These are phyloP conservation scores for Lophius americanus DNA, from an alignment of 2,797 vertebrate species.

Conservation along the genomic window DNA sequence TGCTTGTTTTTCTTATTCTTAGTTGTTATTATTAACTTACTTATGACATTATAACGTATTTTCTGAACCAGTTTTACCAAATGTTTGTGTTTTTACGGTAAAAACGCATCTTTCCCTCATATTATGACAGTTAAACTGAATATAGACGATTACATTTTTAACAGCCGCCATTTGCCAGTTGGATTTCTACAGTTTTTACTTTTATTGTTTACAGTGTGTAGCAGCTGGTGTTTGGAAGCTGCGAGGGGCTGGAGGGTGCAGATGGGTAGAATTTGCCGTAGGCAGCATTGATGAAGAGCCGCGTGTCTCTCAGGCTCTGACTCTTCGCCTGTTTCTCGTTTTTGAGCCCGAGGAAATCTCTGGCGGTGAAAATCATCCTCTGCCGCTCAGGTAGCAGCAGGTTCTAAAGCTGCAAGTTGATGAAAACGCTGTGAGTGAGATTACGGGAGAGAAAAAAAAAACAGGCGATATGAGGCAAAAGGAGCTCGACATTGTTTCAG, in stretches of 20 bases:
- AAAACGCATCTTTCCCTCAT: too few relatives aligned
- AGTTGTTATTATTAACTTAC: too few relatives aligned
- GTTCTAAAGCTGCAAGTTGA: not conserved
- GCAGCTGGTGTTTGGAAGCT: constrained; percentile 56
- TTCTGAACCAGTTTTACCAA: too few relatives aligned
- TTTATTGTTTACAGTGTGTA: too few relatives aligned
- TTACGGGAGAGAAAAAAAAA: not conserved
- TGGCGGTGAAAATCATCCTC: not conserved
- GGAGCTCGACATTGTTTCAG: not conserved
- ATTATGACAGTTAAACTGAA: too few relatives aligned
- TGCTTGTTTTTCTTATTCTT: too few relatives aligned
- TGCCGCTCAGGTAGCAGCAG: not conserved
- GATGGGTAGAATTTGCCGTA: constrained; percentile 55
- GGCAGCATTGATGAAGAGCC: constrained; percentile 30
- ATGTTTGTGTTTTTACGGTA: too few relatives aligned
- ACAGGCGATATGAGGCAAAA: not conserved
- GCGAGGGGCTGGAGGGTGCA: constrained; percentile 58
- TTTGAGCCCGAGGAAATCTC: constrained; percentile 18
- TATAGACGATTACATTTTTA: too few relatives aligned
- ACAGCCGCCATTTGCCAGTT: too few relatives aligned
- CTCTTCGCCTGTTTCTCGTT: constrained; percentile 13
- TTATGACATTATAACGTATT: too few relatives aligned
- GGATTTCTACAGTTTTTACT: too few relatives aligned
- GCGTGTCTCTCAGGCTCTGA: constrained; percentile 49
- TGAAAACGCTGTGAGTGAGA: not conserved